Conservation (phyloP, 2,888 invertebrate genomes). For the Rosalia funebris region DNA sequence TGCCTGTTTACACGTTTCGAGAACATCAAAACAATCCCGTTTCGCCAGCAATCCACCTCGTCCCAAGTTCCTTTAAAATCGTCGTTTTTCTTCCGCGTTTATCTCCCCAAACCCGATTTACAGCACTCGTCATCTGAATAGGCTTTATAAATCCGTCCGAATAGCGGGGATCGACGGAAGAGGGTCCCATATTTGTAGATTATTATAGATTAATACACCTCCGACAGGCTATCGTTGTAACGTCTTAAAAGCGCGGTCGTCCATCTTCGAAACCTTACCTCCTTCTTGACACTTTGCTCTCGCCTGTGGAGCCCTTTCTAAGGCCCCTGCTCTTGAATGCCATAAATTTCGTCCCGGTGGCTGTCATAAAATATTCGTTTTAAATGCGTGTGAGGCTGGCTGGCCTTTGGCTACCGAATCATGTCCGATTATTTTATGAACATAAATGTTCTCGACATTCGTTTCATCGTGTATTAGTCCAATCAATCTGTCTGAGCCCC, state of each 20-base stretch:
- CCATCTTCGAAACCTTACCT: too few species aligned
- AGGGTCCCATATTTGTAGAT: conserved; percentile 13
- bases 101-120: neutral
- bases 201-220: conserved; percentile 15
- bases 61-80: neutral
- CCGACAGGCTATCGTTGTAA: conserved; percentile 15
- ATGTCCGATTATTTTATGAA: too few species aligned
- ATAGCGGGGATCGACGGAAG: conserved; percentile 1
- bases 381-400: neutral
- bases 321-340: neutral
- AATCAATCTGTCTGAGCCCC: too few species aligned
- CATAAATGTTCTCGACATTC: too few species aligned
- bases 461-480: too few species aligned
- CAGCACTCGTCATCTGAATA: conserved; percentile 13
- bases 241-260: conserved; percentile 15
- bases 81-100: neutral
- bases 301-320: conserved; percentile 1
- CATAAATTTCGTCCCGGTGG: neutral
- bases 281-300: conserved; percentile 13
- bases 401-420: neutral
- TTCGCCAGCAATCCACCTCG: neutral
- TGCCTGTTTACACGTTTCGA: neutral
- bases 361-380: neutral
- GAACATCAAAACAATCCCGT: neutral
- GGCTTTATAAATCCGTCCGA: conserved; percentile 2